phyloP scores from a whole-genome alignment of 2,797 vertebrate genomes.

The Amphiprion clarkii region DNA sequence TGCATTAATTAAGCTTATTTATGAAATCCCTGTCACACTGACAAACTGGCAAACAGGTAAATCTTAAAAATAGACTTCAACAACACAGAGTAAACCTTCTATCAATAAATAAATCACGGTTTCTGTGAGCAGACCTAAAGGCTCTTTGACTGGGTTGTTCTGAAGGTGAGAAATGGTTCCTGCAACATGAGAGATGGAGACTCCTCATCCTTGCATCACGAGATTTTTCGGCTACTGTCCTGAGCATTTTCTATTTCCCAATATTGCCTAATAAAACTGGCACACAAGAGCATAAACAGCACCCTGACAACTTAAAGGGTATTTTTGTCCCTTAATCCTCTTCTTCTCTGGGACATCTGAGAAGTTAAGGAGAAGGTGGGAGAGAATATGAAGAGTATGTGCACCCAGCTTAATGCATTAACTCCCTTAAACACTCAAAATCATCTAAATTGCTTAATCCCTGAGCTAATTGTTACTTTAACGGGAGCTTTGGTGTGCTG shows the following conservation, averaged over 20 bases:
- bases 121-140: not conserved
- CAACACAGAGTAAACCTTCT: not conserved
- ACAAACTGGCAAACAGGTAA: not conserved
- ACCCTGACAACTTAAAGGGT: not conserved
- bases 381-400: too few species aligned
- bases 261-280: not conserved
- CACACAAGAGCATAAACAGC: not conserved
- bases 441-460: not conserved
- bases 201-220: not conserved
- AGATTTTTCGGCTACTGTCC: not conserved
- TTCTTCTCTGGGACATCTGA: too few species aligned
- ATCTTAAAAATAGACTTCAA: not conserved
- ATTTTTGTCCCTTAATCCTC: not conserved
- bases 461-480: not conserved
- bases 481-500: not conserved
- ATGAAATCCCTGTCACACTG: not conserved
- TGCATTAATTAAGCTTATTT: not conserved
- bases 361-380: too few species aligned
- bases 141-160: not conserved
- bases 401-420: too few species aligned
- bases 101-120: not conserved
- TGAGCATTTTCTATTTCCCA: not conserved
- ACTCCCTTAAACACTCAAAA: not conserved
- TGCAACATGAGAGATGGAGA: slow-evolving; percentile 12
- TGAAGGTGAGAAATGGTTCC: not conserved